Evolutionary conservation across 2,797 vertebrate genomes (phyloP).

Genomic region (Distichodus sexfasciatus): DNA sequence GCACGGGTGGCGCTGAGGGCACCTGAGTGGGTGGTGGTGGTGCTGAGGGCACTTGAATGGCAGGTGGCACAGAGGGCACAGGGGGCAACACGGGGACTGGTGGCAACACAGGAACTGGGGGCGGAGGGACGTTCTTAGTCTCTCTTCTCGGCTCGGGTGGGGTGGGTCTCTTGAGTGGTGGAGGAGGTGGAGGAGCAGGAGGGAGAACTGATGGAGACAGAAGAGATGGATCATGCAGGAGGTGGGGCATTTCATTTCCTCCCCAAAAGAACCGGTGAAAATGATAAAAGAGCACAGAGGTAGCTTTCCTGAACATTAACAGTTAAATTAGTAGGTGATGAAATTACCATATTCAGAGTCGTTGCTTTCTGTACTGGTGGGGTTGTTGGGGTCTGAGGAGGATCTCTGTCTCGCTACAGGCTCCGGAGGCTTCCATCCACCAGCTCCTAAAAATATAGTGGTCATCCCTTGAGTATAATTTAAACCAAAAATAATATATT

Average conservation of each 20-base stretch:
- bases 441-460: constrained; percentile 58
- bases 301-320: no score
- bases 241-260: no score
- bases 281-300: no score
- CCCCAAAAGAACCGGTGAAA: no score
- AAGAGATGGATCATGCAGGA: background rate
- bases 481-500: no score
- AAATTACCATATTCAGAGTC: constrained; percentile 84
- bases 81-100: constrained; percentile 44
- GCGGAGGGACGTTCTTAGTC: constrained; percentile 63
- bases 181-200: constrained; percentile 56
- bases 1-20: constrained; percentile 4
- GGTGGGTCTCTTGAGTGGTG: constrained; percentile 72
- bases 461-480: no score
- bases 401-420: constrained; percentile 85
- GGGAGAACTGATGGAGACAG: constrained; percentile 61
- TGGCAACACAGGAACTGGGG: constrained; percentile 59
- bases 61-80: constrained; percentile 7
- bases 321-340: no score
- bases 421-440: constrained; percentile 77
- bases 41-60: constrained; percentile 21
- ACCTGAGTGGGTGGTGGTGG: background rate
- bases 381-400: constrained; percentile 88
- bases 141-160: constrained; percentile 71
- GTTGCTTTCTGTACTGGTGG: constrained; percentile 81